Evolutionary conservation across 2,797 vertebrate genomes (phyloP).

Genomic region (Taenioides sp.): DNA sequence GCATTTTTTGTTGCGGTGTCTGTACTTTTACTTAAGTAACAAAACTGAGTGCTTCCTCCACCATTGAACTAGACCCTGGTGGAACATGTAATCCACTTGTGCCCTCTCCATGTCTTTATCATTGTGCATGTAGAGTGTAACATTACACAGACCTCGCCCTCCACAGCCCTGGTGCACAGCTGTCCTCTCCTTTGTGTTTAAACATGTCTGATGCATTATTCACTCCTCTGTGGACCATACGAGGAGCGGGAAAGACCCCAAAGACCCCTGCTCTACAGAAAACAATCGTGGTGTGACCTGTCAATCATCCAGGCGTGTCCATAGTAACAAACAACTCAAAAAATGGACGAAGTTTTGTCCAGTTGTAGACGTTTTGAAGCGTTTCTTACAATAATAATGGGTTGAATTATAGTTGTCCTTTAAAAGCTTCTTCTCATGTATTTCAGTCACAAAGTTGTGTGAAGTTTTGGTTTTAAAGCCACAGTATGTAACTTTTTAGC

Average conservation of each 20-base stretch:
- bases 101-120: not conserved
- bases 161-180: not conserved
- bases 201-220: not conserved
- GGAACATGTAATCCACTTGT: not conserved
- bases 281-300: not conserved
- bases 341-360: not conserved
- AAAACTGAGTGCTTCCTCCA: no score
- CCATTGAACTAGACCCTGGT: not conserved
- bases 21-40: no score
- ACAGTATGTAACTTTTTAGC: no score
- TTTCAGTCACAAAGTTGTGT: no score
- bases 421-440: no score
- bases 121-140: not conserved
- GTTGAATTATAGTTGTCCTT: no score
- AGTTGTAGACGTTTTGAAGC: not conserved
- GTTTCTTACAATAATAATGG: not conserved
- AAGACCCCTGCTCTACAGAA: not conserved
- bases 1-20: no score
- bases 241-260: not conserved
- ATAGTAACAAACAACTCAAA: not conserved
- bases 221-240: not conserved
- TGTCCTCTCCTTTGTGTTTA: not conserved
- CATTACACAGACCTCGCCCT: not conserved
- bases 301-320: not conserved
- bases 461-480: no score